Evolutionary conservation across 2,888 invertebrate genomes (phyloP).

Genomic region (Caenorhabditis sp.): DNA sequence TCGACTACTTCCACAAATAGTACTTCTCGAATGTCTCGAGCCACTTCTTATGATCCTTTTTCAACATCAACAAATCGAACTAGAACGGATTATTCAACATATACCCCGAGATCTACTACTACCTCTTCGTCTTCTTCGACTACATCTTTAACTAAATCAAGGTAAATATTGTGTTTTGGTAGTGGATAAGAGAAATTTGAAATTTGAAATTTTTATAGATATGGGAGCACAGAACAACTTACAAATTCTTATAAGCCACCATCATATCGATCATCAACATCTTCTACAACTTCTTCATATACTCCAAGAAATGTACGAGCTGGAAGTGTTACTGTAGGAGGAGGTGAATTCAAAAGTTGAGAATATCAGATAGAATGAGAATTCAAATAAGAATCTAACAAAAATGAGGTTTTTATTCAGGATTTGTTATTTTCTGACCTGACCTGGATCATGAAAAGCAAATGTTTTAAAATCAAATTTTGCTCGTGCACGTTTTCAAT

Average conservation of each 20-base stretch:
- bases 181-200: not conserved
- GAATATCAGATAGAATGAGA: too few species aligned
- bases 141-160: not conserved
- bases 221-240: constrained; percentile 35
- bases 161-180: not conserved
- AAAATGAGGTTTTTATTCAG: too few species aligned
- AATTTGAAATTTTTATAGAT: too few species aligned
- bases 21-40: constrained; percentile 38
- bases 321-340: constrained; percentile 24
- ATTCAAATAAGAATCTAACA: too few species aligned
- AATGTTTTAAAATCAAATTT: too few species aligned
- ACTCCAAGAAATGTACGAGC: constrained; percentile 35
- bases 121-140: constrained; percentile 17
- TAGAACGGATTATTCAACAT: constrained; percentile 7
- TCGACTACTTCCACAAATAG: constrained; percentile 1
- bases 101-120: constrained; percentile 7
- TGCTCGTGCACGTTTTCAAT: too few species aligned
- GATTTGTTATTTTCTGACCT: too few species aligned
- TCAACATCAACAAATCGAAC: constrained; percentile 20
- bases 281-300: constrained; percentile 12
- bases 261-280: constrained; percentile 18
- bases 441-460: too few species aligned
- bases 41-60: constrained; percentile 47
- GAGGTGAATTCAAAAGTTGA: too few species aligned
- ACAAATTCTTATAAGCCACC: constrained; percentile 26